These are phyloP conservation scores for Sander vitreus DNA, from an alignment of 2,113 vertebrate species.

Conservation along the genomic window DNA sequence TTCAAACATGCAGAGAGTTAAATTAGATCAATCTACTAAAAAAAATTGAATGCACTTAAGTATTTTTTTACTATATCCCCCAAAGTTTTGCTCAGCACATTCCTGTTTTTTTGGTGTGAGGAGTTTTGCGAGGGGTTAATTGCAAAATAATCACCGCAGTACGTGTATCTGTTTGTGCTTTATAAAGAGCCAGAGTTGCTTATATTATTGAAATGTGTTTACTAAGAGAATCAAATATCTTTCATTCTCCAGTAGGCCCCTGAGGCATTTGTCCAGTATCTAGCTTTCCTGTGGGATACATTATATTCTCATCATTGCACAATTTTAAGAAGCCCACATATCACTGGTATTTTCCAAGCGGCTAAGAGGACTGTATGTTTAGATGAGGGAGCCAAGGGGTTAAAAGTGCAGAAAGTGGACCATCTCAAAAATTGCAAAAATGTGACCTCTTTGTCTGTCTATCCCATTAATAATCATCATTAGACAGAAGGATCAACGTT, in stretches of 20 bases:
- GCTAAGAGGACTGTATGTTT: slow-evolving; percentile 53
- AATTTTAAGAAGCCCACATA: slow-evolving; percentile 63
- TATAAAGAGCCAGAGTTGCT: slow-evolving; percentile 33
- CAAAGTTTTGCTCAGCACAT: slow-evolving; percentile 32
- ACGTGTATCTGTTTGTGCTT: slow-evolving; percentile 17
- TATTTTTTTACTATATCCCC: slow-evolving; percentile 22
- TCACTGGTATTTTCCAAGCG: slow-evolving; percentile 34
- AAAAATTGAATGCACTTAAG: slow-evolving; percentile 22
- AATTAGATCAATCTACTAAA: slow-evolving; percentile 48
- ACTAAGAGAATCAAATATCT: slow-evolving; percentile 50
- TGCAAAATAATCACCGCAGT: slow-evolving; percentile 30
- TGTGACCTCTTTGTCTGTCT: slow-evolving; percentile 57
- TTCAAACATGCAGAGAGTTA: slow-evolving; percentile 44
- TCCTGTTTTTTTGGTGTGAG: slow-evolving; percentile 33
- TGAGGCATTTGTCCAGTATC: slow-evolving; percentile 40
- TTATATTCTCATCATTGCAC: slow-evolving; percentile 65
- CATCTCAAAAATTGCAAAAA: slow-evolving; percentile 66
- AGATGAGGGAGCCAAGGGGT: slow-evolving; percentile 47
- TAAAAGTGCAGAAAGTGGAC: slow-evolving; percentile 57
- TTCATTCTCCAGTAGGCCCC: slow-evolving; percentile 32
- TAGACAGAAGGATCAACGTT: slow-evolving; percentile 39
- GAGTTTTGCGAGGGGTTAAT: slow-evolving; percentile 27
- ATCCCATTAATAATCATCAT: slow-evolving; percentile 60
- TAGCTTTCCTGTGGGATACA: slow-evolving; percentile 47
- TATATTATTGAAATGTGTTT: slow-evolving; percentile 64